A percentile compares a stretch with the other conserved stretches of the same genome.
Evolutionary conservation across 2,888 invertebrate species (phyloP).

Genomic region (Marronus borbonicus): DNA sequence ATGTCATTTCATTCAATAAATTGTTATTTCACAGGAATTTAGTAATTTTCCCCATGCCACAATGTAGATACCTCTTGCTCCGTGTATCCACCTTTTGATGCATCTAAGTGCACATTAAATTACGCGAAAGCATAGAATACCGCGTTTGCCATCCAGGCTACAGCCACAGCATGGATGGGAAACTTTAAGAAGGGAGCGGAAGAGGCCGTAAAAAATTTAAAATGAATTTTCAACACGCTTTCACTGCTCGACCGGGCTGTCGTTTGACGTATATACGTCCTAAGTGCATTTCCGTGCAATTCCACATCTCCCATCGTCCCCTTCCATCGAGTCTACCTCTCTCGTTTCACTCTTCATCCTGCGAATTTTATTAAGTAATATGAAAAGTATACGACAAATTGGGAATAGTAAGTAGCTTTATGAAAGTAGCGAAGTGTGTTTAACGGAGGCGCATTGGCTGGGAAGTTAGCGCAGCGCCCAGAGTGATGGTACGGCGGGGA

Average conservation of each 20-base stretch:
- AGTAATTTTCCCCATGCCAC: too few species aligned
- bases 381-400: constrained; percentile 54
- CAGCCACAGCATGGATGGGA: too few species aligned
- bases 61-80: too few species aligned
- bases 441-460: not conserved
- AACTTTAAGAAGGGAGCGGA: not conserved
- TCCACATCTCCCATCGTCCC: not conserved
- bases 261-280: constrained; percentile 14
- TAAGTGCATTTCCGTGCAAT: constrained; percentile 52
- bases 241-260: not conserved
- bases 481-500: not conserved
- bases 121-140: too few species aligned
- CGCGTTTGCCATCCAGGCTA: too few species aligned
- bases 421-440: constrained; percentile 29
- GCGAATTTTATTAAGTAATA: constrained; percentile 52
- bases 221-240: constrained; percentile 27
- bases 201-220: not conserved
- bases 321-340: not conserved
- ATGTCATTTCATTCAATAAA: not conserved
- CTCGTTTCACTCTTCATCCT: too few species aligned
- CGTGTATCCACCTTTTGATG: too few species aligned
- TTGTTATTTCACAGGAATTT: too few species aligned
- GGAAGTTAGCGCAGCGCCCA: not conserved
- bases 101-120: too few species aligned
- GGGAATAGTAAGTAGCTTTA: constrained; percentile 53